Evolutionary conservation across 2,113 vertebrate genomes (phyloP).

Genomic region (Trochalopteron elliotii): DNA sequence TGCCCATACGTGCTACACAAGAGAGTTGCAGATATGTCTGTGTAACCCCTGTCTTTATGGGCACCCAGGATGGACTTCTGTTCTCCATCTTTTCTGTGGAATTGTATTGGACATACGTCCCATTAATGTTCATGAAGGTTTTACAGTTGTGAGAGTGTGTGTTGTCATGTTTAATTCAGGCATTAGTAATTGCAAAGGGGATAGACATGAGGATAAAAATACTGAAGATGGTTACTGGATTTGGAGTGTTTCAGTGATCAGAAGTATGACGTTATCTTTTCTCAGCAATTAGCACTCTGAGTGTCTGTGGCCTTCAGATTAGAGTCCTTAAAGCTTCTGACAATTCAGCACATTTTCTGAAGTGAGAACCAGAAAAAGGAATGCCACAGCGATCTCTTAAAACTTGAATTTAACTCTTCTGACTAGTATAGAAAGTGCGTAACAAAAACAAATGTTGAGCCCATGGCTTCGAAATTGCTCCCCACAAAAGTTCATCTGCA

Average conservation of each 20-base stretch:
- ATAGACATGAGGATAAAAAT: background rate
- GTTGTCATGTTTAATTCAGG: background rate
- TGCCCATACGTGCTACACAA: background rate
- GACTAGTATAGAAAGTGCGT: background rate
- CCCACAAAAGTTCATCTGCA: background rate
- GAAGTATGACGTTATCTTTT: background rate
- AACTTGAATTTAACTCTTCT: background rate
- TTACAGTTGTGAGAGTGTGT: background rate
- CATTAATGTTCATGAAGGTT: background rate
- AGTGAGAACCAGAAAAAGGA: background rate
- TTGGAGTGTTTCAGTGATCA: background rate
- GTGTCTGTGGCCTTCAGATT: background rate
- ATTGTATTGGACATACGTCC: background rate
- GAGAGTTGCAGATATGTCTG: background rate
- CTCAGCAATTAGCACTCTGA: background rate
- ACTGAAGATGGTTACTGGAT: background rate
- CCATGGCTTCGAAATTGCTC: background rate
- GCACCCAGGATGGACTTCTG: background rate
- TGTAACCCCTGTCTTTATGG: background rate
- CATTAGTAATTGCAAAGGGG: background rate
- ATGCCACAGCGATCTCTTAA: background rate
- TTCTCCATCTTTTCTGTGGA: background rate
- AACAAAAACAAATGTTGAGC: background rate
- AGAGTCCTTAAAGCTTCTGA: background rate
- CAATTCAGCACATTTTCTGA: background rate